Base-by-base conservation (phyloP, 2,888 invertebrate genomes). In the Synanthedon myopaeformis region DNA sequence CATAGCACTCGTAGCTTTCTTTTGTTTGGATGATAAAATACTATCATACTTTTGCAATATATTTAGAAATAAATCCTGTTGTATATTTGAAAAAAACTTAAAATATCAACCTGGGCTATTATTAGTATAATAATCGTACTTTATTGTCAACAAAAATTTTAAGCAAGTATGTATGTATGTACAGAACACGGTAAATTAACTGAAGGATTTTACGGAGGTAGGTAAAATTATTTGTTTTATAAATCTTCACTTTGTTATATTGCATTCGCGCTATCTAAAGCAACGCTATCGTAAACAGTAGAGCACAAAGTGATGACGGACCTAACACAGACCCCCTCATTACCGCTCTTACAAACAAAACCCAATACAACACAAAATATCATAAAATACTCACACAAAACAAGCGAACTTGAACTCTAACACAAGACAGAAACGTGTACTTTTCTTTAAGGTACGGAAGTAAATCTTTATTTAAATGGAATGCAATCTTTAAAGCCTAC, bases 401-500 rank as follows among this genome's bases (percentile, higher is more conserved):
- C 62, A 60, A 49, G 58, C 62, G 17, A 75, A 67, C 69, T 57
- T 61, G 61, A 54, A 69, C 73, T 61, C 58, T 78, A 74, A 49
- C 8, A 0, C 1, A 0, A n/a, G 17, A 0, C 0, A 3, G 55
- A 57, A 66, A 57, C 62, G 59, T 52, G 8, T 49, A 51, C 58
- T 63, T 64, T 59, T 52, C 51, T 41, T 52, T 51, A 49, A 17
- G 10, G 42, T 48, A 10, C 48, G 45, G 55, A 58, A 69, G 60
- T 64, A 60, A 73, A 74, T 72, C 62, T 70, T 64, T 61, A 54
- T 60, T 65, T 63, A 58, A 74, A 67, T 69, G 70, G 72, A 68
- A 71, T 75, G 61, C 70, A 76, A 80, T 79, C 78, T 82, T 79
- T 77, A 75, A 77, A 79, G 72, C 74, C 60, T 72, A 80, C 75